Evolutionary conservation across 2,888 invertebrate genomes (phyloP), one percentile per base, ranked within the genome.

Genomic region (Brachyptera putata): DNA sequence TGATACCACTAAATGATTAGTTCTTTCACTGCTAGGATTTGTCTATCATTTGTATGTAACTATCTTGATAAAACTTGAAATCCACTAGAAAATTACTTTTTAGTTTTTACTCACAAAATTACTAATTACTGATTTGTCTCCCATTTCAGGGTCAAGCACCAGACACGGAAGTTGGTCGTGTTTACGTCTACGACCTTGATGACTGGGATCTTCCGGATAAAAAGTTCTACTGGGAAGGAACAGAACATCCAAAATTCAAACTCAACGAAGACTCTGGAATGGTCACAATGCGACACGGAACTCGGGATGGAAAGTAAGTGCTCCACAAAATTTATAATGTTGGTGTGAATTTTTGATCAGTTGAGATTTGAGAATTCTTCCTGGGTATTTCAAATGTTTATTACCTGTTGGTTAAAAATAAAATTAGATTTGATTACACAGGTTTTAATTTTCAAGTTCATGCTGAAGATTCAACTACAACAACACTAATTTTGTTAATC

Each of bases 201-300:
- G 99, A 99, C 74, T 99, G 98, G 98, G 99, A 99, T 77, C 78
- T 96, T 65, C 92, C 91, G 0, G 97, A 98, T 74, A 99, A 99
- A 76, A 94, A 91, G 70, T 99, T 96, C 79, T 93, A 91, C 72
- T 95, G 95, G 93, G 93, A 93, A 71, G 84, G 84, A 48, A 79
- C 85, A 57, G 91, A 91, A 72, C 92, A 94, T 79, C 87, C 89
- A 1, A 84, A 87, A 67, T 95, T 95, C 74, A 90, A 88, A 63
- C 77, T 97, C 25, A 89, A 95, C 72, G 89, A 91, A 73, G 91
- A 93, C 71, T 90, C 91, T 0, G 97, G 97, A 16, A 92, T 94
- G 90, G 89, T 99, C 68, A 91, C 89, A 64, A 97, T 98, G 95
- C 86, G 86, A 70, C 91, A 92, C 66, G 92, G 92, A 62, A 95